Conservation (phyloP, 2,113 vertebrate genomes). For the Prunella himalayana region DNA sequence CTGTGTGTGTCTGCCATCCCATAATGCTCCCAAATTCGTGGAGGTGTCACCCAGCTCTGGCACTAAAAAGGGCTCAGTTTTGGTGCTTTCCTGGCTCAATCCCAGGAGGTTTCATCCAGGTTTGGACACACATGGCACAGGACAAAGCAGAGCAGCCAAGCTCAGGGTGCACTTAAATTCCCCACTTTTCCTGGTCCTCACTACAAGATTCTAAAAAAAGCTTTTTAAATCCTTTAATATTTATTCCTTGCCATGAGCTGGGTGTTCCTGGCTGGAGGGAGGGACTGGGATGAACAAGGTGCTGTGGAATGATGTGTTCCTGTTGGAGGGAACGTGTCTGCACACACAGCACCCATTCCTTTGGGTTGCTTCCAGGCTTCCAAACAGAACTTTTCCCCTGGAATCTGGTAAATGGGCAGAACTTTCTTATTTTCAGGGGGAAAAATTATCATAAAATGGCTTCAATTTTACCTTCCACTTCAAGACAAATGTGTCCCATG, state of each 20-base stretch:
- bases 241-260: background rate
- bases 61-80: background rate
- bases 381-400: background rate
- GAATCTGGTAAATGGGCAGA: background rate
- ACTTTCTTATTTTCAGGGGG: background rate
- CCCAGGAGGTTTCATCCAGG: background rate
- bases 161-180: background rate
- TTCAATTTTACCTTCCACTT: fast-evolving
- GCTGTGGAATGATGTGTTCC: background rate
- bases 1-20: background rate
- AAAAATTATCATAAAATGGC: fast-evolving
- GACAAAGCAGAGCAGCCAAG: background rate
- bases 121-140: background rate
- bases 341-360: fast-evolving
- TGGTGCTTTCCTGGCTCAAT: background rate
- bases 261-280: background rate
- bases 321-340: background rate
- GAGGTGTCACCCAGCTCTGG: background rate
- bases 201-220: background rate
- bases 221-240: background rate
- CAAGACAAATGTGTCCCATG: background rate
- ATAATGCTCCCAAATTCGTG: background rate
- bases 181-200: background rate
- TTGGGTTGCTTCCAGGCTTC: background rate
- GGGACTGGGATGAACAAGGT: background rate